Evolutionary conservation across 1,140 invertebrate species (phyloP).

Genomic region (Drosophila asahinai): DNA sequence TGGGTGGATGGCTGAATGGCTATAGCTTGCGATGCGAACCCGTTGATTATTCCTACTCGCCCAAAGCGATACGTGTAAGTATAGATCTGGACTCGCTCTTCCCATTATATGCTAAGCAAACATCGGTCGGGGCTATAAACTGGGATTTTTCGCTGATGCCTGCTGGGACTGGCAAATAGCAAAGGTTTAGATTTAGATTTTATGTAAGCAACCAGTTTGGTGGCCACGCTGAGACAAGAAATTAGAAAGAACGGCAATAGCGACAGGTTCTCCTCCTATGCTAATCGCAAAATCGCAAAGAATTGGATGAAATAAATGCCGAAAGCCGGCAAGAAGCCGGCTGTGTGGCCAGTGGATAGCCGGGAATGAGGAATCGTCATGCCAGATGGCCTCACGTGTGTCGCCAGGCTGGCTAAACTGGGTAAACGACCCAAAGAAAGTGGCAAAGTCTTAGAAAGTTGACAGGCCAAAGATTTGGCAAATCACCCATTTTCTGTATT

Average conservation of each 20-base stretch:
- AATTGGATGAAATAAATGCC: conserved; percentile 43
- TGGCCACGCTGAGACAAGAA: conserved; percentile 30
- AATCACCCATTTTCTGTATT: conserved; percentile 25
- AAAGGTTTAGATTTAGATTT: conserved; percentile 68
- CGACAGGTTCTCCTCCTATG: conserved; percentile 71
- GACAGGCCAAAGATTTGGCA: conserved; percentile 21
- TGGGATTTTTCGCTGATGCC: conserved; percentile 7
- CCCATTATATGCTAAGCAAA: conserved; percentile 15
- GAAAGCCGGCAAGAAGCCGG: conserved; percentile 46
- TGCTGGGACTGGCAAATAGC: conserved; percentile 29
- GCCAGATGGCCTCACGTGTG: conserved; percentile 58
- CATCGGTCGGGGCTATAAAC: conserved; percentile 28
- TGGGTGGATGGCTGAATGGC: conserved; percentile 89
- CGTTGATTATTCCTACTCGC: conserved; percentile 93
- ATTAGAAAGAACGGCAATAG: conserved; percentile 43
- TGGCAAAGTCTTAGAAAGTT: conserved; percentile 61
- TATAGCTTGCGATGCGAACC: conserved; percentile 96
- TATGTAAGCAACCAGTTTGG: conserved; percentile 70
- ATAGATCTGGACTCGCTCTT: conserved; percentile 17
- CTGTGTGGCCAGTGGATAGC: conserved; percentile 18
- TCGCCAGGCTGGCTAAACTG: conserved; percentile 38
- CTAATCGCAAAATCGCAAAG: conserved; percentile 59
- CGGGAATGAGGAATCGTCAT: not conserved
- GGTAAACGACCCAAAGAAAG: conserved; percentile 63
- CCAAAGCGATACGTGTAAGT: conserved; percentile 93